Conservation (phyloP, 2,888 invertebrate genomes). For the Leucania comma region DNA sequence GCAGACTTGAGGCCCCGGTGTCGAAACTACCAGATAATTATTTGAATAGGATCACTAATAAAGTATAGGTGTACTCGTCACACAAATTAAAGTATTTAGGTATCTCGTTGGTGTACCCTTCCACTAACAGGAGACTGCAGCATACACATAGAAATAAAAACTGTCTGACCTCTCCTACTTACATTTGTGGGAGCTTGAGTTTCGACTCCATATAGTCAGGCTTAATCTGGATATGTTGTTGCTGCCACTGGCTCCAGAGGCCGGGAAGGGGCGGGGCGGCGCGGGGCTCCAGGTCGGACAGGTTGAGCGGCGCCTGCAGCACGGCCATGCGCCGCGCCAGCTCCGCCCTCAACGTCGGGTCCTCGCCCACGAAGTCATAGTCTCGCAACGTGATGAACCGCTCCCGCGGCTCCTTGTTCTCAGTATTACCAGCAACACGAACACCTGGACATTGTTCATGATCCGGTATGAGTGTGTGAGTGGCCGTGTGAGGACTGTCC, state of each 20-base stretch:
- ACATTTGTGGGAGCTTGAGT: slow-evolving; percentile 9
- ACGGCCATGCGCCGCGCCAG: slow-evolving; percentile 42
- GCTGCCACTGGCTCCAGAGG: neutral
- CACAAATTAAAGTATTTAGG: too few relatives aligned
- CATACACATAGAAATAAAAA: neutral
- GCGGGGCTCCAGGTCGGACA: neutral
- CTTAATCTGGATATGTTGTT: too few relatives aligned
- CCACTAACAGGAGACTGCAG: neutral
- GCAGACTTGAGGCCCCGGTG: too few relatives aligned
- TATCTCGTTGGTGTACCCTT: too few relatives aligned
- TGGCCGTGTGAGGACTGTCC: too few relatives aligned
- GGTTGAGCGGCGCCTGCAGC: slow-evolving; percentile 1
- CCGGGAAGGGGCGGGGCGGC: neutral
- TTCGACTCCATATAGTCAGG: slow-evolving; percentile 15
- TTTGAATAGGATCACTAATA: too few relatives aligned
- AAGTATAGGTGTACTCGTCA: too few relatives aligned
- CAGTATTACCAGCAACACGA: neutral
- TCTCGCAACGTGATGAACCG: slow-evolving; percentile 51
- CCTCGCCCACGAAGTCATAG: slow-evolving; percentile 58
- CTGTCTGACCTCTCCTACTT: neutral
- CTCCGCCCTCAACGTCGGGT: slow-evolving; percentile 35
- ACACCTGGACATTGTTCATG: slow-evolving; percentile 15
- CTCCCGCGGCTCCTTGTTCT: neutral
- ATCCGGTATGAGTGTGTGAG: too few relatives aligned
- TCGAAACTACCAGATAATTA: too few relatives aligned